Evolutionary conservation across 2,113 vertebrate genomes (phyloP).

Genomic region (Vicugna pacos): DNA sequence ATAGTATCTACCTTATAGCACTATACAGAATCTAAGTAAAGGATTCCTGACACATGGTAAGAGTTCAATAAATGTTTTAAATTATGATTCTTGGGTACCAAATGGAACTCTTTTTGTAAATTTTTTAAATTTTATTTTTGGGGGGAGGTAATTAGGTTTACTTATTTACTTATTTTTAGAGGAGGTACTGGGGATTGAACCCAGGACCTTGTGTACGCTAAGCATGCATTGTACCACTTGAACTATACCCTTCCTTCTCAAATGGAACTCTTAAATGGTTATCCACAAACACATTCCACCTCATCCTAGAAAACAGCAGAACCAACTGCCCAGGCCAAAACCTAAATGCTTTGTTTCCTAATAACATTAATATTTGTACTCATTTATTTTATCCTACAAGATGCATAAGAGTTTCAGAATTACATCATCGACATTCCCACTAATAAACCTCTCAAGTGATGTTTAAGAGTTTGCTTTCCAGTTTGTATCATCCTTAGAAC

Average conservation of each 20-base stretch:
- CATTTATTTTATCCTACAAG: not conserved
- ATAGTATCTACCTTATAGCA: not conserved
- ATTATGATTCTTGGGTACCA: not conserved
- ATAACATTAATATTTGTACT: not conserved
- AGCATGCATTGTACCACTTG: no score
- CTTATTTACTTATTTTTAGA: no score
- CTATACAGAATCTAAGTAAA: not conserved
- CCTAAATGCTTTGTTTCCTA: not conserved
- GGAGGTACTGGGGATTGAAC: no score
- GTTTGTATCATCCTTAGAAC: not conserved
- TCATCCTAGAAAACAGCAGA: not conserved
- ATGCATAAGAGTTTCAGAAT: not conserved
- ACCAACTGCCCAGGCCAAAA: not conserved
- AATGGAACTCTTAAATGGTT: not conserved
- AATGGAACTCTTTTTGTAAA: not conserved
- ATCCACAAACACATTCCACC: not conserved
- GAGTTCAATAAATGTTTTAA: not conserved
- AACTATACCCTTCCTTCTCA: no score
- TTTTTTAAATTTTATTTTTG: no score
- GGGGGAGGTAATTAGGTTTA: no score
- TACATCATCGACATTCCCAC: not conserved
- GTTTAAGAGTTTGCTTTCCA: not conserved
- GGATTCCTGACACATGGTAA: not conserved
- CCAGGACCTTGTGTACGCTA: no score
- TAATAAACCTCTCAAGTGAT: not conserved